Conservation (phyloP, 2,113 vertebrate species). For the Pagrus major region DNA sequence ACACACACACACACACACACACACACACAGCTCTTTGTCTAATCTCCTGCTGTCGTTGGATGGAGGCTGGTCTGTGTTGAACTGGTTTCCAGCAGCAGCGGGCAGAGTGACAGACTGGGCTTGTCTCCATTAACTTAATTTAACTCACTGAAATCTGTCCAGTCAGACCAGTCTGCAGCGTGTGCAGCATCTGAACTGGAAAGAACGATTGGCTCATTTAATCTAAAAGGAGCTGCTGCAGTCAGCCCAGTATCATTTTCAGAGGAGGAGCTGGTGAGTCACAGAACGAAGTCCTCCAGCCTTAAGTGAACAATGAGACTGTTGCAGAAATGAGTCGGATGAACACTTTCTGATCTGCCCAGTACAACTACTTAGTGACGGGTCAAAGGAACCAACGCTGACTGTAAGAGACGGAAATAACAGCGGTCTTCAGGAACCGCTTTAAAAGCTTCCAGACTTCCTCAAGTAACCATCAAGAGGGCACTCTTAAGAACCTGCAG, state of each 20-base stretch:
- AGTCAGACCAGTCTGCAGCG: neutral
- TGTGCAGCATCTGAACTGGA: neutral
- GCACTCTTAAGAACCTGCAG: too few species aligned
- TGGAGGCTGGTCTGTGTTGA: neutral
- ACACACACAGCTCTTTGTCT: neutral
- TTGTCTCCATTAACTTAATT: neutral
- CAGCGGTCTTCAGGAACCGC: too few species aligned
- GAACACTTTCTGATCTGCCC: too few species aligned
- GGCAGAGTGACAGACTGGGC: neutral
- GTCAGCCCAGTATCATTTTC: neutral
- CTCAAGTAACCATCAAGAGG: too few species aligned
- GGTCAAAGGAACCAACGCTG: too few species aligned
- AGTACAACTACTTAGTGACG: too few species aligned
- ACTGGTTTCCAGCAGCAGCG: slow-evolving; percentile 3
- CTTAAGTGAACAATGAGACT: too few species aligned
- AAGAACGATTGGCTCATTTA: neutral
- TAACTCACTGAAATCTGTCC: neutral
- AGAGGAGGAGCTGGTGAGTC: neutral
- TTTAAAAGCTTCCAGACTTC: too few species aligned
- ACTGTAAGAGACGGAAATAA: too few species aligned
- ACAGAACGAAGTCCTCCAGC: too few species aligned
- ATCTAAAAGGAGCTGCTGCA: neutral
- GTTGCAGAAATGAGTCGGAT: too few species aligned
- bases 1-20: slow-evolving; percentile 6
- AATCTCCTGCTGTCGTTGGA: neutral